Evolutionary conservation across 2,888 invertebrate genomes (phyloP), one percentile per base, ranked within the genome.

Genomic region (Mesorhabditis sp.): DNA sequence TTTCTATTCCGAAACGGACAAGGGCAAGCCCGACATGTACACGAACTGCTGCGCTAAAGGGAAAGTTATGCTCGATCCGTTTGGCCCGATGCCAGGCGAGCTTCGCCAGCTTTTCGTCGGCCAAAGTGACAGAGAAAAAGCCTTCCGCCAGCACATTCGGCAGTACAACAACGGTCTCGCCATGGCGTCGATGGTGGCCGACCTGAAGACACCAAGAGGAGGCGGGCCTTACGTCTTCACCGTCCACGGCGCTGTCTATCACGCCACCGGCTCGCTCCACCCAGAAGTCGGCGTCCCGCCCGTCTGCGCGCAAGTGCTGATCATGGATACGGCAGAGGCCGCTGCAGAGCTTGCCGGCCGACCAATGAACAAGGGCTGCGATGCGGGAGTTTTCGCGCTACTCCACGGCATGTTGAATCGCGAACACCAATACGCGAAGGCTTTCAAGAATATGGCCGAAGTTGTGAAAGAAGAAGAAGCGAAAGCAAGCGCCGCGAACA

Each of bases 151-250:
- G n/a, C 58, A 44, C 3, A 67, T 70, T 4, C 50, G 76, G 3
- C 67, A 70, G 4, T 74, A 61, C 70, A 76, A 75, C 69, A 72
- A 44, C 15, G 65, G 66, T 4, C 44, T 73, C 1, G 67, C 74
- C 7, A 66, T 72, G 43, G 76, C 70, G 2, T 71, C 72, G 1
- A 70, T 76, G 70, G 67, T 65, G n/a, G 70, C 72, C 1, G 4
- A 72, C 1, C 13, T 75, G 7, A 69, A 70, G 4, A 43, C 65
- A 0, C 71, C 68, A 4, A 41, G n/a, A 28, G 76, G 76, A 15
- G 15, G 65, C 44, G 75, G 72, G 1, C 76, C 76, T 2, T 75
- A 68, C 61, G 64, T 66, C 10, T 74, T 72, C 62, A 62, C 64
- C 0, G 61, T 74, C 4, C 76, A 76, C 43, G 76, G 75, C 0